These are phyloP conservation scores for Agrochola lychnidis DNA, from an alignment of 2,888 invertebrate species.

Conservation along the genomic window DNA sequence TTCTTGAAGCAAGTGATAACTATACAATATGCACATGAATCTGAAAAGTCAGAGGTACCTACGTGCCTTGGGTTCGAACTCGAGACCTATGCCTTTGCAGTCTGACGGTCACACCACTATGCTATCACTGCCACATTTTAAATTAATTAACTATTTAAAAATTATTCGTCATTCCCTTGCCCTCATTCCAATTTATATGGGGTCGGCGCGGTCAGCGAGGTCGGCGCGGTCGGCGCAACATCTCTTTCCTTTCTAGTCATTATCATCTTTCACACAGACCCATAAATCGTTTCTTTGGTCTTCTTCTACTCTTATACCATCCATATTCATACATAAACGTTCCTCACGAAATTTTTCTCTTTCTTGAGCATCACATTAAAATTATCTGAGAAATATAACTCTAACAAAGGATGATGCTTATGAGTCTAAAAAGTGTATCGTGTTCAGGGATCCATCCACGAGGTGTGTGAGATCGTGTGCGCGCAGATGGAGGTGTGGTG, in stretches of 20 bases:
- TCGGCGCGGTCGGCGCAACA: neutral
- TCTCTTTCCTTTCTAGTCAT: no score
- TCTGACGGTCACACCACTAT: no score
- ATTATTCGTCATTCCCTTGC: no score
- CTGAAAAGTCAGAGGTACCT: no score
- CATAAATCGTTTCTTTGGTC: neutral
- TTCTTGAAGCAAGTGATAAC: no score
- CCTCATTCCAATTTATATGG: neutral
- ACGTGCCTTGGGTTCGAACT: no score
- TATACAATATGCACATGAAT: no score
- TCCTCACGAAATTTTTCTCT: neutral
- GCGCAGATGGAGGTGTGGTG: conserved; percentile 85
- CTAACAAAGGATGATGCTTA: neutral
- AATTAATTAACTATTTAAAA: neutral
- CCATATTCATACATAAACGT: neutral
- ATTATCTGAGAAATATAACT: neutral
- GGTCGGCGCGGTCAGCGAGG: no score
- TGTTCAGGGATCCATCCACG: conserved; percentile 68
- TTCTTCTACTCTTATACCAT: no score
- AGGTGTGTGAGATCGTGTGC: conserved; percentile 79
- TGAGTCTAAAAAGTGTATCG: neutral
- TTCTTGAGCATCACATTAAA: neutral
- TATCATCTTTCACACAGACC: neutral
- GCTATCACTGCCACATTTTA: no score
- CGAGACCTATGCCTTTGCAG: no score